Conservation (phyloP, 2,113 vertebrate species). For the Halichoerus grypus region DNA sequence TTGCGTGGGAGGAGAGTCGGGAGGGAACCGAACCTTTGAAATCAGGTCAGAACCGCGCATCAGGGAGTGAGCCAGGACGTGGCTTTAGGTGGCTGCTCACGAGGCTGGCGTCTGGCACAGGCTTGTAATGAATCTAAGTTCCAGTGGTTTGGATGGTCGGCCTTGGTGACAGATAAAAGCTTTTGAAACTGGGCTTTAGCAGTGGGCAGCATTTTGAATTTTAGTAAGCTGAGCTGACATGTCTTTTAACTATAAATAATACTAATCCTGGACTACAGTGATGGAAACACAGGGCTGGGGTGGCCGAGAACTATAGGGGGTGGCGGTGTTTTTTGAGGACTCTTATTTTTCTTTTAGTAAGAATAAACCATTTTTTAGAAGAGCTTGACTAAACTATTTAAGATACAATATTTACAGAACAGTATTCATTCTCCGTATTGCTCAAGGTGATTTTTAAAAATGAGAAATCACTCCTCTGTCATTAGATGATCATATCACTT, state of each 20-base stretch:
- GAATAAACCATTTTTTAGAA: background rate
- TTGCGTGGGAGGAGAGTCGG: background rate
- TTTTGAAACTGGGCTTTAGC: constrained; percentile 19
- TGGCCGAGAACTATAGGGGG: background rate
- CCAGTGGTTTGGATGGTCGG: background rate
- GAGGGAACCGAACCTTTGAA: background rate
- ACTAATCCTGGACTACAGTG: background rate
- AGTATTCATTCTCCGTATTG: background rate
- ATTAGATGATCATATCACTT: background rate
- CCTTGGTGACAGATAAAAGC: constrained; percentile 40
- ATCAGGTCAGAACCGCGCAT: background rate
- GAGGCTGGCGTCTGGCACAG: background rate
- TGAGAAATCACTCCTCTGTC: background rate
- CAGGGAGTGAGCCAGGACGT: background rate
- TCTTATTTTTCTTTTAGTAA: constrained; percentile 12
- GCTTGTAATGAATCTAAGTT: background rate
- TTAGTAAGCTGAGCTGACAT: background rate
- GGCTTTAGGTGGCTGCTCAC: background rate
- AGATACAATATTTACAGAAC: background rate
- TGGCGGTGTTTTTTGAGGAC: background rate
- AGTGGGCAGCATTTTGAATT: constrained; percentile 15
- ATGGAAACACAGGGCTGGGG: background rate
- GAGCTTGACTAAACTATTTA: background rate
- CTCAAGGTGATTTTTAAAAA: background rate
- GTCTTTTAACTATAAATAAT: constrained; percentile 56